Percentiles rank a stretch among this genome's conserved stretches.
These are phyloP conservation scores for Callithrix jacchus DNA, from an alignment of 2,113 vertebrate species.

Conservation along the genomic window DNA sequence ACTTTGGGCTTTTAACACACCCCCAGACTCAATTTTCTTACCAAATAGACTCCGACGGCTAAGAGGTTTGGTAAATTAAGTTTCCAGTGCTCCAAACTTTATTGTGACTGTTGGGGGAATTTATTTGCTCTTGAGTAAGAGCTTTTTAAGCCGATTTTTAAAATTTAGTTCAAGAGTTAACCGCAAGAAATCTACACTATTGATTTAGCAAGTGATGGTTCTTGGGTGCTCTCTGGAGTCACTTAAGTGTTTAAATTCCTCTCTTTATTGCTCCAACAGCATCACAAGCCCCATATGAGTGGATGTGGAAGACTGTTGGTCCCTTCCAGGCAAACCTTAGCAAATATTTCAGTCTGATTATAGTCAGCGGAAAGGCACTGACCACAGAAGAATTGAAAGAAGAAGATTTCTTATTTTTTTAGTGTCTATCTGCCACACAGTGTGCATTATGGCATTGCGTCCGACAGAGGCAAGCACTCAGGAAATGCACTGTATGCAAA, in stretches of 20 bases:
- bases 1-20: background rate
- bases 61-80: slow-evolving; percentile 52
- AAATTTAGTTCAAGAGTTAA: slow-evolving; percentile 76
- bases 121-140: slow-evolving; percentile 74
- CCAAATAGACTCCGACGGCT: slow-evolving; percentile 37
- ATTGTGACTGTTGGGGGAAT: slow-evolving; percentile 61
- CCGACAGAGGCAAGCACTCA: too few species aligned
- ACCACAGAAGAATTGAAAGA: background rate
- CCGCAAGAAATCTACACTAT: slow-evolving; percentile 74
- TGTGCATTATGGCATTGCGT: accelerated
- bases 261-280: slow-evolving; percentile 48
- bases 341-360: background rate
- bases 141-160: slow-evolving; percentile 72
- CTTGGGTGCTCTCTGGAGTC: slow-evolving; percentile 48
- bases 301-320: too few species aligned
- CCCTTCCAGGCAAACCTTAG: background rate
- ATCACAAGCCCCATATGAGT: background rate
- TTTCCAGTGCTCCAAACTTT: slow-evolving; percentile 62
- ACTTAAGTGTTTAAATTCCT: slow-evolving; percentile 50
- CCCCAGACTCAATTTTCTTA: slow-evolving; percentile 13
- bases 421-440: background rate
- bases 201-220: slow-evolving; percentile 68
- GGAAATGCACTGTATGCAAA: accelerated
- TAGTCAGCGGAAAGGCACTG: background rate
- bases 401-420: background rate